Evolutionary conservation across 2,113 vertebrate species (phyloP), one percentile per base, ranked within the genome.

Genomic region (Meriones unguiculatus): DNA sequence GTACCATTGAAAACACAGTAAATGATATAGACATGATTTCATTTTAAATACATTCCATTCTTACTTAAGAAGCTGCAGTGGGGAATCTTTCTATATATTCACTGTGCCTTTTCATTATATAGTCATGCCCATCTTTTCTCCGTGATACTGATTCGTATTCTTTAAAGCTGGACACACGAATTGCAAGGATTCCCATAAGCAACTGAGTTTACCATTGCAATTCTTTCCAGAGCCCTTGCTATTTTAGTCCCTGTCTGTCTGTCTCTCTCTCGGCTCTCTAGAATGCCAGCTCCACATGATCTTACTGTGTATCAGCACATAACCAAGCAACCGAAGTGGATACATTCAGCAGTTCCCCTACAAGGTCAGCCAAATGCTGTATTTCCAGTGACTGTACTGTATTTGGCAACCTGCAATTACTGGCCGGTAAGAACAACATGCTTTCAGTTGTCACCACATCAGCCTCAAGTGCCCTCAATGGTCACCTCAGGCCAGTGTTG

Each of bases 301-400:
- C 59, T 76, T 86, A 41, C 6, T 46, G 35, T 73, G 13, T 91
- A 94, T 76, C 52, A 76, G 59, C 20, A 76, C n/a, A 84, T 72
- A 95, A 70, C 89, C 93, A 91, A 96, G 96, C 90, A 95, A 95
- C 93, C 57, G 86, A 84, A 91, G 87, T 57, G 69, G 25, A 67
- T 46, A 93, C 15, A 50, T 15, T 64, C 89, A 97, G 88, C 87
- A 90, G 30, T 52, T 87, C 50, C 65, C 75, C 89, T 54, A 85
- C 52, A 93, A 94, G 81, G 76, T 86, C 76, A 85, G 90, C 78
- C 94, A 93, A 62, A 72, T 32, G 80, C 38, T 28, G 25, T 32
- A 11, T n/a, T 90, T 81, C 80, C 86, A 86, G 86, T 78, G 67
- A 13, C 17, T 4, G 35, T 30, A 73, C 91, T 94, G 57, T 89